Percentiles rank a stretch among this genome's conserved stretches.
Evolutionary conservation across 2,797 vertebrate genomes (phyloP).

Genomic region (Melanotaenia parkinsoni): DNA sequence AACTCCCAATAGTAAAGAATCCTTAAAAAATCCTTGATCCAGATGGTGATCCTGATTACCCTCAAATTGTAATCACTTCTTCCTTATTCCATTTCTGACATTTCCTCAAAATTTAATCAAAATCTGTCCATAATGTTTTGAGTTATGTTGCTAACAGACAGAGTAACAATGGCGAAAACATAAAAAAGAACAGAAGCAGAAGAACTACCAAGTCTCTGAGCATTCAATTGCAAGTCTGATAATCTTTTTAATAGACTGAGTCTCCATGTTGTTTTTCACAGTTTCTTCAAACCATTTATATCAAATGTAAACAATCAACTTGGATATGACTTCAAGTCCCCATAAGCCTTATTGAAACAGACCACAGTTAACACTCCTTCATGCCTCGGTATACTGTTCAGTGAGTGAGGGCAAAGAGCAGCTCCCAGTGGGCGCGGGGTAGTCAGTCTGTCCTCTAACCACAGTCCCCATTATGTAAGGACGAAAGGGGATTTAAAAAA

Average conservation of each 20-base stretch:
- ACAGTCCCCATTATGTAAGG: conserved; percentile 58
- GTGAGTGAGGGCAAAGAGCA: conserved; percentile 28
- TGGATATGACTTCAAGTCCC: neutral
- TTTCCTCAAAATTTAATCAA: too few relatives aligned
- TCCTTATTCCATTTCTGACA: too few relatives aligned
- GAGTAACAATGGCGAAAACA: too few relatives aligned
- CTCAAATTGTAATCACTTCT: too few relatives aligned
- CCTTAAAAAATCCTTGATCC: too few relatives aligned
- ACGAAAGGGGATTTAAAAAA: conserved; percentile 40
- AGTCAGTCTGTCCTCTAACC: conserved; percentile 54
- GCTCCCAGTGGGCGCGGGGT: conserved; percentile 40
- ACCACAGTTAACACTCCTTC: conserved; percentile 42
- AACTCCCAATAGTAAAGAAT: too few relatives aligned
- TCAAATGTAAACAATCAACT: neutral
- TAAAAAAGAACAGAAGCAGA: too few relatives aligned
- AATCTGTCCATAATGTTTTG: too few relatives aligned
- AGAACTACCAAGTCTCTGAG: too few relatives aligned
- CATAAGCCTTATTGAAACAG: neutral
- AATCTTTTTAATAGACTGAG: neutral
- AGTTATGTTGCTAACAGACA: too few relatives aligned
- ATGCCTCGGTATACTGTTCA: conserved; percentile 27
- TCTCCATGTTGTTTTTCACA: neutral
- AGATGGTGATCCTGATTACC: too few relatives aligned
- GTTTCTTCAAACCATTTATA: neutral
- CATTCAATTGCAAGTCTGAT: too few relatives aligned